phyloP scores from a whole-genome alignment of 2,113 vertebrate species.

The Tenrec ecaudatus region DNA sequence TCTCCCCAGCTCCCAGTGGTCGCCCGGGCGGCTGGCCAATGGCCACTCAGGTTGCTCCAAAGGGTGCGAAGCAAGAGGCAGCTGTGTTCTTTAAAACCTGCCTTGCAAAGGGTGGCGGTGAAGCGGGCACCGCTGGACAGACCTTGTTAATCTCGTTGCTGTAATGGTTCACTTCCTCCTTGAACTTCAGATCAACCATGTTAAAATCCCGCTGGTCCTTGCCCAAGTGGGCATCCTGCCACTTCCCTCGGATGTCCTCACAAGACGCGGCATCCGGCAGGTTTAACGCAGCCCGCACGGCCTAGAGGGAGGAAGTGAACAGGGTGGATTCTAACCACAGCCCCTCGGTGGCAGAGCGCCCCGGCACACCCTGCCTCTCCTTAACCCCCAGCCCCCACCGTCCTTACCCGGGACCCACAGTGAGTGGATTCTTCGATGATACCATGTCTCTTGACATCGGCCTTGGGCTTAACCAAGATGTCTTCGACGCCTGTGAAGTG shows the following conservation, averaged over 20 bases:
- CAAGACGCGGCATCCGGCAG: slow-evolving; percentile 86
- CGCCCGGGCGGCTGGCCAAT: background rate
- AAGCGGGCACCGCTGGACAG: slow-evolving; percentile 38
- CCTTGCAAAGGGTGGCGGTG: slow-evolving; percentile 36
- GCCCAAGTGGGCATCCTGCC: slow-evolving; percentile 97
- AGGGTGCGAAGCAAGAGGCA: slow-evolving; percentile 49
- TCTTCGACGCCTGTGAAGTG: slow-evolving; percentile 93
- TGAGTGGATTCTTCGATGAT: slow-evolving; percentile 91
- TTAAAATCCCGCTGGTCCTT: slow-evolving; percentile 96
- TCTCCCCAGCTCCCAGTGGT: background rate
- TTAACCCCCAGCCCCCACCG: background rate
- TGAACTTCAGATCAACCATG: slow-evolving; percentile 97
- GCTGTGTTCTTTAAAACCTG: background rate
- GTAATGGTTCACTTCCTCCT: slow-evolving; percentile 95
- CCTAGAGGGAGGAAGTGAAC: slow-evolving; percentile 85
- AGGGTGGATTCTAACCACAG: background rate
- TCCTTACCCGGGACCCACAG: slow-evolving; percentile 90
- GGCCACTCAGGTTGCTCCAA: background rate
- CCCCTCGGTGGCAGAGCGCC: too few species aligned
- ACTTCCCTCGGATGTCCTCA: slow-evolving; percentile 90
- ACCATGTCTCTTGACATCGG: slow-evolving; percentile 89
- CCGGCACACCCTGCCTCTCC: too few species aligned
- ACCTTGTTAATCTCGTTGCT: slow-evolving; percentile 99
- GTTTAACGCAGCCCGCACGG: slow-evolving; percentile 92
- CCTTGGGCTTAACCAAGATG: slow-evolving; percentile 93